Evolutionary conservation across 2,888 invertebrate species (phyloP).

Genomic region (Orchestes rusci): DNA sequence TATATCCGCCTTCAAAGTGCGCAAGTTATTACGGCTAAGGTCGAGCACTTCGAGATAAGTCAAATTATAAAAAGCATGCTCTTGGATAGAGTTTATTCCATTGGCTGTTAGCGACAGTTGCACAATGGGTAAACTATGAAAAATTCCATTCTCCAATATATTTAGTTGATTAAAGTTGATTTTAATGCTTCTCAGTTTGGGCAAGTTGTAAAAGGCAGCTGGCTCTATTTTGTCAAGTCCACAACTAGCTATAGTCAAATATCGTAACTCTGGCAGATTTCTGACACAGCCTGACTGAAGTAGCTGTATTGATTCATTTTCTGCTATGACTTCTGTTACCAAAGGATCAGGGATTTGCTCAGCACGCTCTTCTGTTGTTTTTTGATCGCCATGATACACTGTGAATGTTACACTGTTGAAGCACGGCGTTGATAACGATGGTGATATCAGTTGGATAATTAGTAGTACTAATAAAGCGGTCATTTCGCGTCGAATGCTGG

Average conservation of each 20-base stretch:
- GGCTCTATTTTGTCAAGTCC: conserved; percentile 22
- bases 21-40: conserved; percentile 29
- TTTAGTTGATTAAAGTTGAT: conserved; percentile 27
- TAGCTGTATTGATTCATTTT: conserved; percentile 25
- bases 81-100: conserved; percentile 23
- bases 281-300: conserved; percentile 25
- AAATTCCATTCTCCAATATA: conserved; percentile 22
- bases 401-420: conserved; percentile 16
- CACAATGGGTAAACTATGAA: conserved; percentile 23
- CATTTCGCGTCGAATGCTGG: too few species aligned
- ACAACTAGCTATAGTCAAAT: conserved; percentile 20
- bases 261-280: conserved; percentile 24
- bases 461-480: too few species aligned
- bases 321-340: conserved; percentile 27
- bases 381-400: conserved; percentile 6
- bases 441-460: too few species aligned
- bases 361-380: too few species aligned
- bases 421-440: conserved; percentile 5
- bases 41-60: conserved; percentile 26
- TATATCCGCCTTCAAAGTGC: conserved; percentile 20
- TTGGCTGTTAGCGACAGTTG: conserved; percentile 27
- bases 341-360: background rate
- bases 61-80: conserved; percentile 29
- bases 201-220: conserved; percentile 25
- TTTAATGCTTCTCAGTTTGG: conserved; percentile 21